A percentile compares a stretch with the other conserved stretches of the same genome.
Evolutionary conservation across 2,888 invertebrate genomes (phyloP).

Genomic region (Copidosoma aretas): DNA sequence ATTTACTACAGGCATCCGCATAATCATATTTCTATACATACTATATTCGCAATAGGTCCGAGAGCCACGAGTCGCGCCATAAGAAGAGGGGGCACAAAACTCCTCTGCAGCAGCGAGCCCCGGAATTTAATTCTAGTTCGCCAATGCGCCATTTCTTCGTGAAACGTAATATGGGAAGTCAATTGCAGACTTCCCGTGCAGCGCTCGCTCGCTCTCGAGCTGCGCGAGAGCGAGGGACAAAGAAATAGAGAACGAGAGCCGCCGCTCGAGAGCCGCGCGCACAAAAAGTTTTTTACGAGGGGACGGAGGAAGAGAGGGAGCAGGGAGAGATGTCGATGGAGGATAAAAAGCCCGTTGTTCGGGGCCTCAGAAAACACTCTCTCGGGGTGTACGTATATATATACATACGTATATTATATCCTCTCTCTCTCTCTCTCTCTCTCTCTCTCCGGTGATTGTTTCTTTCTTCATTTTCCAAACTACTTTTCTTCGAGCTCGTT

Average conservation of each 20-base stretch:
- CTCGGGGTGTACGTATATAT: background rate
- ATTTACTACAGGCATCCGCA: too few species aligned
- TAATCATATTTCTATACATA: background rate
- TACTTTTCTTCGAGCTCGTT: background rate
- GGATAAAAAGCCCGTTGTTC: conserved; percentile 12
- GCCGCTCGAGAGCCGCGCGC: too few species aligned
- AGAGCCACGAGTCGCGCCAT: background rate
- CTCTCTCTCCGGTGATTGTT: conserved; percentile 7
- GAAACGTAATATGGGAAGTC: conserved; percentile 34
- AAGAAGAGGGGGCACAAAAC: background rate
- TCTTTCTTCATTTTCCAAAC: background rate
- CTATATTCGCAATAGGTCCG: background rate
- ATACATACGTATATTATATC: too few species aligned
- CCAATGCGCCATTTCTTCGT: conserved; percentile 27
- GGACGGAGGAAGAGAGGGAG: too few species aligned
- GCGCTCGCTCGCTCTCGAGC: too few species aligned
- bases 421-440: too few species aligned
- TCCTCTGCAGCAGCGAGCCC: conserved; percentile 4
- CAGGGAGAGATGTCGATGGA: conserved; percentile 28
- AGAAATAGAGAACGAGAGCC: conserved; percentile 1
- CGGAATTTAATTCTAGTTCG: conserved; percentile 29
- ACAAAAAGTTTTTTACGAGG: conserved; percentile 37
- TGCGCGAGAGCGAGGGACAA: conserved; percentile 23
- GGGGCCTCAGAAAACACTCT: conserved; percentile 7
- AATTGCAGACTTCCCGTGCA: conserved; percentile 30